Base-by-base conservation (phyloP, 2,888 invertebrate species). In the Tetragonula carbonaria region DNA sequence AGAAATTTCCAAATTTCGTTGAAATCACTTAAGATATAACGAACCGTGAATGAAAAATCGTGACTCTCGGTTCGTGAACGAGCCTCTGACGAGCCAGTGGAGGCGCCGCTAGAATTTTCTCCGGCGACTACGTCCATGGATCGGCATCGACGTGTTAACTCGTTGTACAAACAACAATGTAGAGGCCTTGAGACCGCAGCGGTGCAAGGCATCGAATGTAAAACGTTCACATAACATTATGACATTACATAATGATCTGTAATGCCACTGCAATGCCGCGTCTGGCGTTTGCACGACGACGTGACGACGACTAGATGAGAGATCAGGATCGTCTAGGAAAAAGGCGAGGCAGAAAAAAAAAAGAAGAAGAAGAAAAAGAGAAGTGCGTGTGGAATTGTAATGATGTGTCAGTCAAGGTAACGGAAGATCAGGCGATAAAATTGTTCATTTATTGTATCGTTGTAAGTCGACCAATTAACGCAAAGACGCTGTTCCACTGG, bases 121-220 rank as follows among this genome's bases (percentile, higher is more conserved):
- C 84, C 80, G 66, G 65, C 57, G 57, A n/a, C 55, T 86, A 78
- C 89, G 91, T 90, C 89, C 90, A 88, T 91, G 91, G 87, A 86
- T 86, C 81, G 28, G 85, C 88, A 85, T 85, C 89, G 88, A 88
- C 87, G 86, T 87, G 89, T 86, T 92, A 91, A 92, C 87, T 83
- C 88, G 82, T 81, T 89, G 90, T 87, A 89, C 91, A 91, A 92
- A 92, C 91, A 92, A 93, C 91, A 93, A 92, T 93, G 92, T 88
- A 88, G 76, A 83, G 92, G 92, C 93, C 93, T 93, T 93, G 93
- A 92, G 91, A 91, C 90, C 86, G 91, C 90, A 89, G 90, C 91
- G 92, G 92, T 91, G 92, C 91, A 92, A 92, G 91, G 91, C 92
- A 91, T 91, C 93, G 91, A 88, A 90, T 88, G 91, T 90, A 88